A percentile compares a stretch with the other conserved stretches of the same genome.
Evolutionary conservation across 2,113 vertebrate genomes (phyloP).

Genomic region (Gadus macrocephalus): DNA sequence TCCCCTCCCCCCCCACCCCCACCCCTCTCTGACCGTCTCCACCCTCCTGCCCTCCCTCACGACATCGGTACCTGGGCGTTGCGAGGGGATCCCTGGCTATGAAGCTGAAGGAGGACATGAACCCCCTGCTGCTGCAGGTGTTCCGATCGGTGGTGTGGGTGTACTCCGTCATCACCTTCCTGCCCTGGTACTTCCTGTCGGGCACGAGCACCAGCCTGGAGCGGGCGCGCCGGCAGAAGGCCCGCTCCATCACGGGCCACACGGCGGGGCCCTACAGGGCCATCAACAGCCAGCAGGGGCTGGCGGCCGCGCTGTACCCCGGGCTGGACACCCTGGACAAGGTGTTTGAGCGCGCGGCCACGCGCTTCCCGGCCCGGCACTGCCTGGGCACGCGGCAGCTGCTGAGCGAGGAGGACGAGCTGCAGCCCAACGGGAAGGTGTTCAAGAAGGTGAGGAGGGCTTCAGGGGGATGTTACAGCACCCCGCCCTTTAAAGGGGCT

Average conservation of each 20-base stretch:
- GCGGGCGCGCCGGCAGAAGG: conserved; percentile 82
- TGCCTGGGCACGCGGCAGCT: conserved; percentile 92
- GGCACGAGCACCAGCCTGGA: conserved; percentile 75
- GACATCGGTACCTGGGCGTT: neutral
- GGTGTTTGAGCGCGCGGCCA: conserved; percentile 84
- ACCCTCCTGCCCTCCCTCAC: too few species aligned
- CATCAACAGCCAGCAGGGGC: conserved; percentile 75
- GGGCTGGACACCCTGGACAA: conserved; percentile 90
- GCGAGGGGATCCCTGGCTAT: conserved; percentile 61
- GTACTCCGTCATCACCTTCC: conserved; percentile 86
- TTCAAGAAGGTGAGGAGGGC: conserved; percentile 89
- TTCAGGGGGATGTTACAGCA: too few species aligned
- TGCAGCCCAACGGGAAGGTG: conserved; percentile 91
- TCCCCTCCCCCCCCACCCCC: neutral
- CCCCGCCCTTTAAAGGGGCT: too few species aligned
- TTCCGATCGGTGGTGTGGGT: conserved; percentile 87
- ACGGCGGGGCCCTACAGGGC: conserved; percentile 84
- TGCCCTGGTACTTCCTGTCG: conserved; percentile 92
- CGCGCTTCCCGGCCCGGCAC: conserved; percentile 78
- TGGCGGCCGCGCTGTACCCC: conserved; percentile 80
- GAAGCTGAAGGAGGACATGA: conserved; percentile 93
- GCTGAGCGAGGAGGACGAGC: conserved; percentile 94
- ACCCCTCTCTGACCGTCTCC: neutral
- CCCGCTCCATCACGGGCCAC: conserved; percentile 73
- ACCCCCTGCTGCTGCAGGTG: conserved; percentile 85